phyloP scores from a whole-genome alignment of 2,113 vertebrate genomes.

The Protobothrops flavoviridis region DNA sequence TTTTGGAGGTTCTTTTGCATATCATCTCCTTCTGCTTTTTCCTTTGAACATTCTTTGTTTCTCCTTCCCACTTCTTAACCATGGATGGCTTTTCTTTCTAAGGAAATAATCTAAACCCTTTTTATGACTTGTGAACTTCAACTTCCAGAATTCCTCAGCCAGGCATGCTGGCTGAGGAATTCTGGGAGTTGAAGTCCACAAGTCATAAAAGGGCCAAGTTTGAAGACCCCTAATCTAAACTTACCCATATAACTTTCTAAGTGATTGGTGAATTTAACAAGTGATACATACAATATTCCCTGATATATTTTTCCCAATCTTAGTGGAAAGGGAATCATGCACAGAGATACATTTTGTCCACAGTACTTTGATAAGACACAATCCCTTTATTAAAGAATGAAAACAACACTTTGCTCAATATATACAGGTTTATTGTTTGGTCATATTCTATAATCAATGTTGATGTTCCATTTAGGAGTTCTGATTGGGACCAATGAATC shows the following conservation, averaged over 20 bases:
- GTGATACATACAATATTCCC: background rate
- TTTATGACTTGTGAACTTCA: too few relatives aligned
- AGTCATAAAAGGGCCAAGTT: too few relatives aligned
- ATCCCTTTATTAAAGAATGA: background rate
- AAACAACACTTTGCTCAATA: background rate
- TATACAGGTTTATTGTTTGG: background rate
- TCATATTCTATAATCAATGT: background rate
- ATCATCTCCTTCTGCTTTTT: background rate
- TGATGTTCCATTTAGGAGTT: background rate
- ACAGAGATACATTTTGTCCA: background rate
- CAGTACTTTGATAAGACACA: background rate
- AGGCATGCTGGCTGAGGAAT: too few relatives aligned
- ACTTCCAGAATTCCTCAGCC: too few relatives aligned
- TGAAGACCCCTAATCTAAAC: background rate
- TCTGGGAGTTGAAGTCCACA: too few relatives aligned
- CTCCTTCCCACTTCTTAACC: background rate
- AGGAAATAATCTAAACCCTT: background rate
- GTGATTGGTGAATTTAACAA: fast-evolving
- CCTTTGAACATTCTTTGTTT: background rate
- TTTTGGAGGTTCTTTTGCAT: background rate
- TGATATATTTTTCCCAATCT: background rate
- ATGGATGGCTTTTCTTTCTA: background rate
- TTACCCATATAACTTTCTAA: background rate
- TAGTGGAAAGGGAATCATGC: background rate
- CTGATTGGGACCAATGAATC: background rate